phyloP scores from a whole-genome alignment of 2,113 vertebrate genomes.

The Lophochroa leadbeateri region DNA sequence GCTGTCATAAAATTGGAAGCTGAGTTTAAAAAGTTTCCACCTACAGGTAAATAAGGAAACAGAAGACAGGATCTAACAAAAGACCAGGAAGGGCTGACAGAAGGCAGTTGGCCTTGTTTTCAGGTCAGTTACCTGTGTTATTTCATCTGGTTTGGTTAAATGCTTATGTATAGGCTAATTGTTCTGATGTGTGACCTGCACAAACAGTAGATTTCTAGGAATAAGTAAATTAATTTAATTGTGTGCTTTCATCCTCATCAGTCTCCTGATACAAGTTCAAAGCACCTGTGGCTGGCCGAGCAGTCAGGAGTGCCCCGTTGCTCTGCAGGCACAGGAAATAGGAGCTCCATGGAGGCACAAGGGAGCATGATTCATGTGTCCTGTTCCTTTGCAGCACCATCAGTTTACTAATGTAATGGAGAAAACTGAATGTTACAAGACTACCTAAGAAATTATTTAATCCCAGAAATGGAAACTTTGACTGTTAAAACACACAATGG shows the following conservation, averaged over 20 bases:
- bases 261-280: not conserved
- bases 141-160: not conserved
- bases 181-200: not conserved
- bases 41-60: not conserved
- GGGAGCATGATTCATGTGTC: not conserved
- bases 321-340: not conserved
- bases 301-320: accelerated
- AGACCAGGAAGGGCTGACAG: not conserved
- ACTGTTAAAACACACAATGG: not conserved
- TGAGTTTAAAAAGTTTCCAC: not conserved
- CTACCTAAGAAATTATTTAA: not conserved
- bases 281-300: not conserved
- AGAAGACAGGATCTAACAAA: not conserved
- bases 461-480: not conserved
- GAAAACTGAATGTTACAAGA: not conserved
- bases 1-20: not conserved
- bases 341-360: not conserved
- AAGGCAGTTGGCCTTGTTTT: not conserved
- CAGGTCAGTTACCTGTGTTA: not conserved
- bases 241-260: not conserved
- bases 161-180: not conserved
- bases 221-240: not conserved
- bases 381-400: not conserved
- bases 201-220: not conserved
- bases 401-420: not conserved